phyloP scores from a whole-genome alignment of 2,888 invertebrate genomes.

The Hololepta plana region DNA sequence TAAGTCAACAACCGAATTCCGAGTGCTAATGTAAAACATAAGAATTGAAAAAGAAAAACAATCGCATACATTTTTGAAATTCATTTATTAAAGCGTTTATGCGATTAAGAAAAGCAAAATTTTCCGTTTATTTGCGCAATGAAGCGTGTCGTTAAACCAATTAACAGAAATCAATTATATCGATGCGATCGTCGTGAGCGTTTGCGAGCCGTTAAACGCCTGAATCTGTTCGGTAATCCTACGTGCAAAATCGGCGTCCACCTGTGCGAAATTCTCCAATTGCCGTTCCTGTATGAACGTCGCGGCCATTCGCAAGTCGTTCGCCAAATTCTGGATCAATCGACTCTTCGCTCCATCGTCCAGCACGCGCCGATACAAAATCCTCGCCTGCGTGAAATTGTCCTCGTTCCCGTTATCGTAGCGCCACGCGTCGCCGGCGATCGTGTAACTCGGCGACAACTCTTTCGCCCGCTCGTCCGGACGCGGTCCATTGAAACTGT shows the following conservation, averaged over 20 bases:
- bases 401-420: constrained; percentile 75
- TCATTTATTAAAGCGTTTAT: too few species aligned
- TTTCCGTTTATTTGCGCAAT: too few species aligned
- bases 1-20: too few species aligned
- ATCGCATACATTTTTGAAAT: too few species aligned
- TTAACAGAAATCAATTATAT: too few species aligned
- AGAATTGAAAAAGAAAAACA: too few species aligned
- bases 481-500: constrained; percentile 83
- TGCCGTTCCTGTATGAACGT: constrained; percentile 74
- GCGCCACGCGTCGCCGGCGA: constrained; percentile 59
- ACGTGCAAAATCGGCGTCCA: constrained; percentile 62
- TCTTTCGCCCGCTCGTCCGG: constrained; percentile 44
- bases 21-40: too few species aligned
- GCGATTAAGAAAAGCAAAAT: too few species aligned
- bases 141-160: too few species aligned
- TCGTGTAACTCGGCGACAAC: constrained; percentile 35
- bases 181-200: too few species aligned
- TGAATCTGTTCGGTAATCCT: constrained; percentile 44
- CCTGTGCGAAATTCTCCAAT: constrained; percentile 61
- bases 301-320: constrained; percentile 57
- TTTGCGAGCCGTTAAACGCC: too few species aligned
- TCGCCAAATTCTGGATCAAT: constrained; percentile 63
- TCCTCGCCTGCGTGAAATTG: constrained; percentile 73
- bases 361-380: constrained; percentile 66
- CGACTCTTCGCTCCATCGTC: constrained; percentile 51